Conservation (phyloP, 2,888 invertebrate species). For the Branchinecta sandiegonensis region DNA sequence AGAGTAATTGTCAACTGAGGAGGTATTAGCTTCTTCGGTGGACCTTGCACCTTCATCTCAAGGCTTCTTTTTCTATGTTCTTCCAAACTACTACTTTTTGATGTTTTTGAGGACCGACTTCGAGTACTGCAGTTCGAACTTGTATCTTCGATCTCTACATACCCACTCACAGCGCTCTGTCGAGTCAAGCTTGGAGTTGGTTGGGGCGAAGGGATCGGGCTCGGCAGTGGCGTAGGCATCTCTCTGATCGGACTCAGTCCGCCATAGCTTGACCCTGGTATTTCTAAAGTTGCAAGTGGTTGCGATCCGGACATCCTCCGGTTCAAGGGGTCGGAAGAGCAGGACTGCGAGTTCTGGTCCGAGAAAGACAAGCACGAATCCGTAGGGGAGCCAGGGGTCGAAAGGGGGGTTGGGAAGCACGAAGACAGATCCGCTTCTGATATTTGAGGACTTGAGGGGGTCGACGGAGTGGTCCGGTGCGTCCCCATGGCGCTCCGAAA, state of each 20-base stretch:
- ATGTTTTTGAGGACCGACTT: slow-evolving; percentile 32
- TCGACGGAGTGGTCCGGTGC: slow-evolving; percentile 45
- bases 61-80: slow-evolving; percentile 36
- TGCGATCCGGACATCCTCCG: not conserved
- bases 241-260: slow-evolving; percentile 64
- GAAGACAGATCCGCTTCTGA: slow-evolving; percentile 22
- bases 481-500: slow-evolving; percentile 35
- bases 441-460: slow-evolving; percentile 52
- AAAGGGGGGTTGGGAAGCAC: slow-evolving; percentile 33
- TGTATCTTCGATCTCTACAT: not conserved
- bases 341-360: not conserved
- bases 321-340: not conserved
- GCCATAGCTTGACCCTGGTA: slow-evolving; percentile 49
- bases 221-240: slow-evolving; percentile 44
- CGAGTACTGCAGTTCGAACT: slow-evolving; percentile 27
- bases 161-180: not conserved
- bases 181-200: slow-evolving; percentile 43
- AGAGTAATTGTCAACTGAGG: slow-evolving; percentile 30
- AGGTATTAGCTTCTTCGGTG: slow-evolving; percentile 29
- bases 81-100: slow-evolving; percentile 34
- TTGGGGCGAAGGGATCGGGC: slow-evolving; percentile 50
- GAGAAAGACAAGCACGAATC: slow-evolving; percentile 52
- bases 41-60: slow-evolving; percentile 32
- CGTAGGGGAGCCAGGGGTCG: slow-evolving; percentile 44
- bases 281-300: slow-evolving; percentile 42